Evolutionary conservation across 1,140 invertebrate species (phyloP), one percentile per base, ranked within the genome.

Genomic region (Ips nitidus): DNA sequence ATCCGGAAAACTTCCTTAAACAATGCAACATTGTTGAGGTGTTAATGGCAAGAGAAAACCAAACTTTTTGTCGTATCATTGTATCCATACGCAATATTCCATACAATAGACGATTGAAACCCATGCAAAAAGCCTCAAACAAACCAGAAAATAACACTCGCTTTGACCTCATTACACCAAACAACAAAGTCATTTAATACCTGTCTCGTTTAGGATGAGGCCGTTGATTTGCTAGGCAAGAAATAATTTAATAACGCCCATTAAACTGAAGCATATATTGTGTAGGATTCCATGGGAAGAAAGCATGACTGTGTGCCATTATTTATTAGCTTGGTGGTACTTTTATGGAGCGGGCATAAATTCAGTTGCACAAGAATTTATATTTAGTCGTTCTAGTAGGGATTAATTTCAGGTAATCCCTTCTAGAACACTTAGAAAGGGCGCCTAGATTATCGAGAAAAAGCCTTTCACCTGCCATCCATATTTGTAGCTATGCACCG

Each of bases 281-380:
- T 61, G 22, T 61, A 38, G 59, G 59, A 61, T 61, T 61, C 59
- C 59, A 61, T 61, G 59, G 59, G 59, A 61, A 61, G 59, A 61
- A 61, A 61, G 59, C 59, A 61, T 61, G 59, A 61, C 59, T 61
- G n/a, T 38, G 39, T 57, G 45, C 22, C 7, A 57, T 57, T 40
- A 57, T 57, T 57, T 57, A 57, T 57, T 40, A 40, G 39, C 55
- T 8, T 7, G 39, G 45, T 22, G 3, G 45, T 50, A 50, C 45
- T 50, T 50, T 50, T 50, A 50, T 50, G 45, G 45, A 50, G 45
- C 45, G 45, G 22, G 22, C 45, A 50, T 6, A 6, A 50, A 50
- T 50, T 2, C 45, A 6, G 22, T 50, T 50, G 45, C 6, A 22
- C 1, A 50, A 22, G 45, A 22, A 50, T 50, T 50, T 6, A 3